phyloP scores from a whole-genome alignment of 2,888 invertebrate species.

The Caenorhabditis panamensis region DNA sequence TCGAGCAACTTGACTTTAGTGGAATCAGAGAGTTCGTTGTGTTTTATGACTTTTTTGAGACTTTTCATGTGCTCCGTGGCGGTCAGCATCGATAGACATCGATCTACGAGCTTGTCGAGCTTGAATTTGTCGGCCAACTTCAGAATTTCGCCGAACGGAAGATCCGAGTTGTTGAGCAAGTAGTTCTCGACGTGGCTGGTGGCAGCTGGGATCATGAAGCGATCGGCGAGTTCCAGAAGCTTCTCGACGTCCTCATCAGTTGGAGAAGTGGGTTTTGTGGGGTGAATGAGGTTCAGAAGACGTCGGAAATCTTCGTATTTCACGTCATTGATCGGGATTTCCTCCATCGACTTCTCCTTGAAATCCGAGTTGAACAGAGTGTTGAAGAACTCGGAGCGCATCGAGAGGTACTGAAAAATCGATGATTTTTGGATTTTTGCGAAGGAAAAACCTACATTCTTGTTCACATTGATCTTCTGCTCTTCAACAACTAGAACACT shows the following conservation, averaged over 20 bases:
- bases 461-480: not conserved
- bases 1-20: not conserved
- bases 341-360: slow-evolving; percentile 8
- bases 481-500: not conserved
- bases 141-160: not conserved
- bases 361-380: not conserved
- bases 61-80: not conserved
- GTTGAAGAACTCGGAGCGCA: not conserved
- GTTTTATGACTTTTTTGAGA: not conserved
- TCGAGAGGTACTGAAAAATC: not conserved
- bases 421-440: not conserved
- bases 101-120: not conserved
- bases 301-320: slow-evolving; percentile 3
- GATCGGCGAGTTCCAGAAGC: slow-evolving; percentile 18
- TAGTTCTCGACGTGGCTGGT: not conserved
- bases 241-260: not conserved
- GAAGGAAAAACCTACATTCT: not conserved
- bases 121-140: not conserved
- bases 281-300: no score
- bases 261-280: not conserved
- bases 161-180: not conserved
- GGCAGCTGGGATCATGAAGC: slow-evolving; percentile 7
- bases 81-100: not conserved
- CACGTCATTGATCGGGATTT: slow-evolving; percentile 9
- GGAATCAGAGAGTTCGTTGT: not conserved